A percentile compares a stretch with the other conserved stretches of the same genome.
phyloP scores from a whole-genome alignment of 2,113 vertebrate genomes.

The Pygoscelis antarcticus region DNA sequence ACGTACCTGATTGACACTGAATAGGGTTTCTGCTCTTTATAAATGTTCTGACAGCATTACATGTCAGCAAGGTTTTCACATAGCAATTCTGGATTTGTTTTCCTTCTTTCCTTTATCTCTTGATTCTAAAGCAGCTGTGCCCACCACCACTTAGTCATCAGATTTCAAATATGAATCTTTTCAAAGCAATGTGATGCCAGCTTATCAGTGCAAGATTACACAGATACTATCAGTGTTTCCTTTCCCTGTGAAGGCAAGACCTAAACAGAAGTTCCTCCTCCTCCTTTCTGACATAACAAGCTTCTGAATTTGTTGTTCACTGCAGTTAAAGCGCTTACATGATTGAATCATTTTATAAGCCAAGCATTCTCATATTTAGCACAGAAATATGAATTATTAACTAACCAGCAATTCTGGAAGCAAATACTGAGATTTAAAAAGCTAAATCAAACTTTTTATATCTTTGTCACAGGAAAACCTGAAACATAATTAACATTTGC shows the following conservation, averaged over 20 bases:
- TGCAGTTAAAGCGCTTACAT: slow-evolving; percentile 45
- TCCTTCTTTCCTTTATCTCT: slow-evolving; percentile 53
- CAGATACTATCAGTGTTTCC: slow-evolving; percentile 60
- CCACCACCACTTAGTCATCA: slow-evolving; percentile 51
- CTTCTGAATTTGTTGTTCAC: slow-evolving; percentile 62
- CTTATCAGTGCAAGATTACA: slow-evolving; percentile 58
- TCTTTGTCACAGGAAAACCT: background rate
- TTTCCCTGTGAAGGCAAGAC: slow-evolving; percentile 62
- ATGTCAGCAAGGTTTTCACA: slow-evolving; percentile 53
- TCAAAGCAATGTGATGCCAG: slow-evolving; percentile 47
- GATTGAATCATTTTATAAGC: slow-evolving; percentile 27
- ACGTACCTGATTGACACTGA: slow-evolving; percentile 66
- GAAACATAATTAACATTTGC: background rate
- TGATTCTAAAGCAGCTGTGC: slow-evolving; percentile 61
- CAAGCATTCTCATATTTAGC: background rate
- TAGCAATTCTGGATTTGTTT: slow-evolving; percentile 54
- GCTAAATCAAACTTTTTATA: slow-evolving; percentile 17
- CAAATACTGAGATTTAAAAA: slow-evolving; percentile 7
- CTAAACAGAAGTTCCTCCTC: slow-evolving; percentile 72
- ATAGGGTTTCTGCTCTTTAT: slow-evolving; percentile 43
- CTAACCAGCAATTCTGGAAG: slow-evolving; percentile 1
- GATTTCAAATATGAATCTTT: slow-evolving; percentile 45
- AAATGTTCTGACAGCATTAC: slow-evolving; percentile 44
- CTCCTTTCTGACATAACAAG: slow-evolving; percentile 73
- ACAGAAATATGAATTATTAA: slow-evolving; percentile 24